Conservation (phyloP, 35 echinoderm and acorn worm genomes). For the Apostichopus californicus region DNA sequence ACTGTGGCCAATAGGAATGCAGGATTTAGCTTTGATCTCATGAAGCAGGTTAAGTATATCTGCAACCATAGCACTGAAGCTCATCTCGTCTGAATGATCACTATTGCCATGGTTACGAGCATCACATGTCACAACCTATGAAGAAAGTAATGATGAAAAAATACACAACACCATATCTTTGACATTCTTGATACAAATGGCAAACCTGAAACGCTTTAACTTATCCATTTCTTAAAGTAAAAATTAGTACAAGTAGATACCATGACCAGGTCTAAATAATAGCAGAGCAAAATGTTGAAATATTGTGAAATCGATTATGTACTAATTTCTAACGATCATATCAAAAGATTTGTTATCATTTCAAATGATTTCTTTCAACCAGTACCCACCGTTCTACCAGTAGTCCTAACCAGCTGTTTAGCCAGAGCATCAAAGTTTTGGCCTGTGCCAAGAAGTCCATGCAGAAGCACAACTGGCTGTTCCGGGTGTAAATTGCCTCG, state of each 20-base stretch:
- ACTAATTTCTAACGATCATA: too few relatives aligned
- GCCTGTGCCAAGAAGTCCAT: slow-evolving; percentile 91
- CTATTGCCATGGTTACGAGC: slow-evolving; percentile 95
- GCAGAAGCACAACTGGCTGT: slow-evolving; percentile 70
- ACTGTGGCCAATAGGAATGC: slow-evolving; percentile 84
- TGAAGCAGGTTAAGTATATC: slow-evolving; percentile 64
- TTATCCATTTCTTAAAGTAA: too few relatives aligned
- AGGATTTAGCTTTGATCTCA: slow-evolving; percentile 66
- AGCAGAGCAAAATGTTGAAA: too few relatives aligned
- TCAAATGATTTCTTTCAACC: background rate
- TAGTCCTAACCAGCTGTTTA: slow-evolving; percentile 70
- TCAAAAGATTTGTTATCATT: background rate
- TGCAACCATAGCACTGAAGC: slow-evolving; percentile 64
- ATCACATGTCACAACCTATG: slow-evolving; percentile 83
- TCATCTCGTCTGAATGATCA: slow-evolving; percentile 77
- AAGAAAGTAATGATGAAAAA: background rate
- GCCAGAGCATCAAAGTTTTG: slow-evolving; percentile 84
- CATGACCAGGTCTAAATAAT: too few relatives aligned
- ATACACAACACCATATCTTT: too few relatives aligned
- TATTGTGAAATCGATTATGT: too few relatives aligned
- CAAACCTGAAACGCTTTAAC: too few relatives aligned
- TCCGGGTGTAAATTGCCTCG: slow-evolving; percentile 26
- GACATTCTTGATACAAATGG: too few relatives aligned
- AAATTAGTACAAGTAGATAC: too few relatives aligned
- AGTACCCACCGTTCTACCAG: slow-evolving; percentile 61